Percentiles rank a stretch among this genome's conserved stretches.
phyloP scores from a whole-genome alignment of 1,140 invertebrate species.

The Neodiprion fabricii region DNA sequence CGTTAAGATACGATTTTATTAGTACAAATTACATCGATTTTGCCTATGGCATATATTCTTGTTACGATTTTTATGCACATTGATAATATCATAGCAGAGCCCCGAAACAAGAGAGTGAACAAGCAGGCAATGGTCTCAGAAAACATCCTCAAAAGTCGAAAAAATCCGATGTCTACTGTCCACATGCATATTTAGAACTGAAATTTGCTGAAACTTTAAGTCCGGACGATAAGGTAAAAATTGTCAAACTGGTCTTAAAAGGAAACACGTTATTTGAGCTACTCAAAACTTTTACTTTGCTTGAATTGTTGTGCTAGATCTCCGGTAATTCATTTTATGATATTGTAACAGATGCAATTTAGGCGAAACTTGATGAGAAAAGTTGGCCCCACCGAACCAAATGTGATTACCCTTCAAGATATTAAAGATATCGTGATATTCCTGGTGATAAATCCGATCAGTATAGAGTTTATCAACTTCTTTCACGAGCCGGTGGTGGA shows the following conservation, averaged over 20 bases:
- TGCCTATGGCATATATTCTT: too few species aligned
- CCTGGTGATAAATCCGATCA: conserved; percentile 61
- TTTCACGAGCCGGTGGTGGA: conserved; percentile 67
- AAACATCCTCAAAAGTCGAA: conserved; percentile 10
- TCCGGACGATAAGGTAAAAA: conserved; percentile 44
- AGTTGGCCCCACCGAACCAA: conserved; percentile 58
- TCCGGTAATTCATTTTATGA: neutral
- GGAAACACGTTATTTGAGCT: conserved; percentile 9
- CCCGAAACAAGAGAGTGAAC: conserved; percentile 36
- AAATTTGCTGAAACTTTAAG: conserved; percentile 43
- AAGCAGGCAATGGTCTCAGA: conserved; percentile 27
- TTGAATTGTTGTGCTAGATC: too few species aligned
- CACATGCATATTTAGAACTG: conserved; percentile 43
- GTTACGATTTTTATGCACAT: conserved; percentile 33
- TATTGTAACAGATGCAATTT: conserved; percentile 62
- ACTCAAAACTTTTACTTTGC: neutral
- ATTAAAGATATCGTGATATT: conserved; percentile 71
- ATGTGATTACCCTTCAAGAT: conserved; percentile 69
- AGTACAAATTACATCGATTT: too few species aligned
- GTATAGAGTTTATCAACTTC: conserved; percentile 65
- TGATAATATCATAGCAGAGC: conserved; percentile 49
- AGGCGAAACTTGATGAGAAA: conserved; percentile 65
- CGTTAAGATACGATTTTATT: too few species aligned
- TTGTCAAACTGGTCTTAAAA: conserved; percentile 6
- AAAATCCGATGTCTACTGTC: conserved; percentile 38